Conservation (phyloP, 37 sponge, comb jelly and placozoan species). For the Geodia barretti region DNA sequence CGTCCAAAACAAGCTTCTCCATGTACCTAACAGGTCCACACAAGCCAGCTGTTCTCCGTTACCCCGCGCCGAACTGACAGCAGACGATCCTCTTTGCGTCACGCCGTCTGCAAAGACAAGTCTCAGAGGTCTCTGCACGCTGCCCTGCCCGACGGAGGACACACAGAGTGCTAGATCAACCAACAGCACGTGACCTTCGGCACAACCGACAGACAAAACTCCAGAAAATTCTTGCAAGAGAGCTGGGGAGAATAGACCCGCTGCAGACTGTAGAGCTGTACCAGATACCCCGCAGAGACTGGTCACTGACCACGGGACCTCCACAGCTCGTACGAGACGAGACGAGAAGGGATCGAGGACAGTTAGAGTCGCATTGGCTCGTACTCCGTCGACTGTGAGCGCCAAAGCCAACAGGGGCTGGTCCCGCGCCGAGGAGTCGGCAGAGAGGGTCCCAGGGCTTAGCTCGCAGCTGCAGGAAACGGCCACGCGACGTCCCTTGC, state of each 20-base stretch:
- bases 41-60: too few species aligned
- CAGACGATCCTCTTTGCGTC: too few species aligned
- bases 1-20: too few species aligned
- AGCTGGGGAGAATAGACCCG: not conserved
- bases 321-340: not conserved
- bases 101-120: too few species aligned
- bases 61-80: too few species aligned
- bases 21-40: too few species aligned
- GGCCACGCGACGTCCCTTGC: not conserved
- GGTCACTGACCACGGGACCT: not conserved
- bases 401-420: not conserved
- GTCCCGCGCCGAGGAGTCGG: not conserved
- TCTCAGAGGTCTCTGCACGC: too few species aligned
- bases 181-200: not conserved
- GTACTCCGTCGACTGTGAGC: not conserved
- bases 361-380: not conserved
- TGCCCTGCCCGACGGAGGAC: too few species aligned
- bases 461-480: not conserved
- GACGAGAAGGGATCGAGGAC: not conserved
- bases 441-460: too few species aligned
- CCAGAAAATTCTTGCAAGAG: not conserved
- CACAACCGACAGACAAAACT: not conserved
- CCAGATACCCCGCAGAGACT: not conserved
- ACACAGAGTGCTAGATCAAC: not conserved
- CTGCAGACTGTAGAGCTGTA: not conserved